Evolutionary conservation across 2,888 invertebrate species (phyloP).

Genomic region (Omphaloscelis lunosa): DNA sequence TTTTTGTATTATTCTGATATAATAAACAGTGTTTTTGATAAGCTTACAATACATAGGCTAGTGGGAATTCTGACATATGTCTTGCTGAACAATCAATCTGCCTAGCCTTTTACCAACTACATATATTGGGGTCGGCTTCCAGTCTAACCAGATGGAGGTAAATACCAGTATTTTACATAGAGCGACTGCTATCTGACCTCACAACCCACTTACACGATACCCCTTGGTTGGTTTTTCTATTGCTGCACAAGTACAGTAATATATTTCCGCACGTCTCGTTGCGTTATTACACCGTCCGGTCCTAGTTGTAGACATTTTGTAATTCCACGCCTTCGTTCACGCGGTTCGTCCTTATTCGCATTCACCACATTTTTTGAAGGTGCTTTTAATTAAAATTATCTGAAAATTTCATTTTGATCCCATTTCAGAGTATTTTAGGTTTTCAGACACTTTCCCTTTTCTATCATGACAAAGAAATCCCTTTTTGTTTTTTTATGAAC

Average conservation of each 20-base stretch:
- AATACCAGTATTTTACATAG: no score
- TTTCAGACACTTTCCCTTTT: neutral
- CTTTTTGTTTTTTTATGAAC: neutral
- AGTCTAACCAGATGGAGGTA: no score
- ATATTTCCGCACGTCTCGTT: neutral
- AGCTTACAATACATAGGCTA: neutral
- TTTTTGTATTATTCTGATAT: neutral
- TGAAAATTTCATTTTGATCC: neutral
- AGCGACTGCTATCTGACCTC: no score
- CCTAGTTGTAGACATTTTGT: neutral
- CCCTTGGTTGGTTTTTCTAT: no score
- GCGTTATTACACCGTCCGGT: neutral
- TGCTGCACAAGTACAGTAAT: neutral
- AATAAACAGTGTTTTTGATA: neutral
- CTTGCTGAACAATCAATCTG: neutral
- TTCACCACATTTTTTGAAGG: neutral
- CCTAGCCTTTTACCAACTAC: no score
- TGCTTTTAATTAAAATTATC: neutral
- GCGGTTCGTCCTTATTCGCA: no score
- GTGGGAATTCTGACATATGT: neutral
- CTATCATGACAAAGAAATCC: neutral
- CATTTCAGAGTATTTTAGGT: no score
- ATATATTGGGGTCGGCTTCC: no score
- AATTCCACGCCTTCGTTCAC: neutral
- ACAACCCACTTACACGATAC: no score